Conservation (phyloP, 2,113 vertebrate genomes). For the Hydrochoerus hydrochaeris region DNA sequence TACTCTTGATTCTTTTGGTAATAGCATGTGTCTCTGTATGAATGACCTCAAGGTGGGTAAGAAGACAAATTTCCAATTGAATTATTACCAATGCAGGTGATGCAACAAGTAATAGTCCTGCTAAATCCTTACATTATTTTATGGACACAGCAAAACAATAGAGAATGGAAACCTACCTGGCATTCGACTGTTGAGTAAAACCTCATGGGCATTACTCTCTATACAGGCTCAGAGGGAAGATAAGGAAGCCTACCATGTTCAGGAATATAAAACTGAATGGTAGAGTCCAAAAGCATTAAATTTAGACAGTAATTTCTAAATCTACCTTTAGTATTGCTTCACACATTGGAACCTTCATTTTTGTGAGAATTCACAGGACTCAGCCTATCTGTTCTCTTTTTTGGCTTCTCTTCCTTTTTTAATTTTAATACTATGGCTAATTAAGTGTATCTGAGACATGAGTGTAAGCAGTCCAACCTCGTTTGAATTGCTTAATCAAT, state of each 20-base stretch:
- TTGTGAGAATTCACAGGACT: not conserved
- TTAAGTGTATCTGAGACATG: slow-evolving; percentile 29
- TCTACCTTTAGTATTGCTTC: not conserved
- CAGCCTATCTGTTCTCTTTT: not conserved
- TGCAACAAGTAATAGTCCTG: not conserved
- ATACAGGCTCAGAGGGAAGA: not conserved
- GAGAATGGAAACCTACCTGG: not conserved
- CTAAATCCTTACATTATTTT: not conserved
- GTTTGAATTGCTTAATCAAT: slow-evolving; percentile 73
- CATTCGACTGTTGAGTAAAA: not conserved
- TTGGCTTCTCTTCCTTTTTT: not conserved
- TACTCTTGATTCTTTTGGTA: not conserved
- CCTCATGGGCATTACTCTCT: not conserved
- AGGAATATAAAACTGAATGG: not conserved
- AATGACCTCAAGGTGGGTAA: rapidly evolving
- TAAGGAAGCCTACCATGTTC: not conserved
- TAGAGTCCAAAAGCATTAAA: not conserved
- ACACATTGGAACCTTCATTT: not conserved
- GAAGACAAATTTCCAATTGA: not conserved
- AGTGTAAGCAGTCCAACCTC: slow-evolving; percentile 11
- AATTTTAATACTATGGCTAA: not conserved
- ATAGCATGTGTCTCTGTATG: not conserved
- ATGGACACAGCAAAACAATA: not conserved
- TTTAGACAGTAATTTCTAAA: not conserved
- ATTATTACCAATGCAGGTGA: not conserved